Evolutionary conservation across 1,140 invertebrate genomes (phyloP).

Genomic region (Rhagoletis pomonella): DNA sequence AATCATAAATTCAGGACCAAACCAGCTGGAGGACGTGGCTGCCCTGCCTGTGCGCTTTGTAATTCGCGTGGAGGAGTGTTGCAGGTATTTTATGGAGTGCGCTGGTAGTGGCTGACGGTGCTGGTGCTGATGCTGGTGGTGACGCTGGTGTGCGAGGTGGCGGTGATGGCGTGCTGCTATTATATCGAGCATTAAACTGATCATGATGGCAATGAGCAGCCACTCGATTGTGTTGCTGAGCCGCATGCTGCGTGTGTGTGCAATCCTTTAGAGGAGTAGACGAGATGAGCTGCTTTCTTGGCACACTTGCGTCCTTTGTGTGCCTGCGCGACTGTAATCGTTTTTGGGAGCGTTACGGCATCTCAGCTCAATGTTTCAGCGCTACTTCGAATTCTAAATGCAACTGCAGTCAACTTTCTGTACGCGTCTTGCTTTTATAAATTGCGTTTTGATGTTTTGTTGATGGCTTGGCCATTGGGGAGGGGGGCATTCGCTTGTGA

Average conservation of each 20-base stretch:
- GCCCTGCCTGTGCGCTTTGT: constrained; percentile 2
- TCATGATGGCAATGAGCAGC: constrained; percentile 56
- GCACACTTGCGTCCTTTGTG: background rate
- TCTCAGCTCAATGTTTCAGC: background rate
- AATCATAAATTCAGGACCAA: constrained; percentile 74
- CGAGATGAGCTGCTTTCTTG: background rate
- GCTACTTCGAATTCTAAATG: constrained; percentile 60
- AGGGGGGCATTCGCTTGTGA: too few species aligned
- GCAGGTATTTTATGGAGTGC: background rate
- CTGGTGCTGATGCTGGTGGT: background rate
- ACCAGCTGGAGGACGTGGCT: constrained; percentile 34
- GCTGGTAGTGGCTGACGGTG: background rate
- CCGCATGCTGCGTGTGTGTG: constrained; percentile 55
- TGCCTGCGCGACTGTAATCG: background rate
- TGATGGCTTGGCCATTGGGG: too few species aligned
- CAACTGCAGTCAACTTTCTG: constrained; percentile 70
- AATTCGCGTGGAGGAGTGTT: background rate
- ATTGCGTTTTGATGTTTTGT: constrained; percentile 60
- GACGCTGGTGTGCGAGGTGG: background rate
- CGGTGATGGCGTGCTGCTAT: constrained; percentile 57
- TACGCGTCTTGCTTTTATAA: constrained; percentile 68
- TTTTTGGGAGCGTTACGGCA: background rate
- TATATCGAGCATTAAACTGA: constrained; percentile 54
- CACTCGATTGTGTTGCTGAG: constrained; percentile 49
- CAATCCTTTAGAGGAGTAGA: background rate